These are phyloP conservation scores for Phylloscopus whistleri DNA, from an alignment of 2,113 vertebrate genomes.

Conservation along the genomic window DNA sequence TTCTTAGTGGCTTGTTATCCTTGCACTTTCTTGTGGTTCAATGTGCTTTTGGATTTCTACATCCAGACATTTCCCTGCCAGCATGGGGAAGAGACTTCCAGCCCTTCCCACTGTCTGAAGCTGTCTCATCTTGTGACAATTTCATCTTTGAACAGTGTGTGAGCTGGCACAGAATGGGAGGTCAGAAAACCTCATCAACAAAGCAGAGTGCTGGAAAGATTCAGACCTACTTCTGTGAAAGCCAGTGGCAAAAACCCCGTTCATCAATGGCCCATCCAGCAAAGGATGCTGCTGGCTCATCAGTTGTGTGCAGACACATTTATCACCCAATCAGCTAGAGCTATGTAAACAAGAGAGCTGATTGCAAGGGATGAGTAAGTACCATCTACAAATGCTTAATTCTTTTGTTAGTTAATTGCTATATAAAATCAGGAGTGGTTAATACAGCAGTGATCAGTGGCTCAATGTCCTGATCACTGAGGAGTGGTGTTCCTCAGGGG, in stretches of 20 bases:
- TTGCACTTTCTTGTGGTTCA: not conserved
- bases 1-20: not conserved
- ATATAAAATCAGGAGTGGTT: not conserved
- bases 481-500: fast-evolving
- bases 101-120: not conserved
- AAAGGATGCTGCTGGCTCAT: not conserved
- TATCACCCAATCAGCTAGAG: not conserved
- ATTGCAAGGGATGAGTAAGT: not conserved
- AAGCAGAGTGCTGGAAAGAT: not conserved
- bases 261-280: not conserved
- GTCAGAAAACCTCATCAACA: not conserved
- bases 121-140: not conserved
- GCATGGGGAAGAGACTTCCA: not conserved
- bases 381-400: not conserved
- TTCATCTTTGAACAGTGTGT: not conserved
- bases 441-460: not conserved
- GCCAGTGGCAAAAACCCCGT: not conserved
- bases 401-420: not conserved
- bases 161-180: not conserved
- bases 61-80: not conserved
- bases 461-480: not conserved
- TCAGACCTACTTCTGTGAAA: not conserved
- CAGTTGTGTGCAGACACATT: not conserved
- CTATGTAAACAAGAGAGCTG: not conserved
- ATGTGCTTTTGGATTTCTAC: not conserved